Percentiles rank a stretch among this genome's conserved stretches.
phyloP scores from a whole-genome alignment of 2,113 vertebrate genomes.

The Zeus faber region DNA sequence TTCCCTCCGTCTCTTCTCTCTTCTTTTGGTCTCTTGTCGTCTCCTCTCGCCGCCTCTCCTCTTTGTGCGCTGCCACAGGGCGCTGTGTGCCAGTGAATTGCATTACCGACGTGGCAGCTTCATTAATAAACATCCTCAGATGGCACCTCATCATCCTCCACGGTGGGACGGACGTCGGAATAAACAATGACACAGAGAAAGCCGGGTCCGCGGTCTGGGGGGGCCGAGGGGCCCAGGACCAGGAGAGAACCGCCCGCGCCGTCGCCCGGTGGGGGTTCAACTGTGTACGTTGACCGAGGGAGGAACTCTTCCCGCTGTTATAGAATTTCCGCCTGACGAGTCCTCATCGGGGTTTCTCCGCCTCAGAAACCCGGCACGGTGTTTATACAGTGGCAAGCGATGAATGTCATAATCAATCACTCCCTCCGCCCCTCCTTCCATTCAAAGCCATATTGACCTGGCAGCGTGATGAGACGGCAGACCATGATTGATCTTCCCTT shows the following conservation, averaged over 20 bases:
- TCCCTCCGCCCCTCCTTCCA: constrained; percentile 14
- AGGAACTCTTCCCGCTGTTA: no score
- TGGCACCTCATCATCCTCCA: constrained; percentile 54
- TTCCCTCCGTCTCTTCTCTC: neutral
- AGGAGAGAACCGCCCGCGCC: no score
- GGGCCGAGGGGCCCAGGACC: no score
- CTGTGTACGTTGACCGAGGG: no score
- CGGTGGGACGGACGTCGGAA: no score
- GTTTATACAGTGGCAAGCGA: neutral
- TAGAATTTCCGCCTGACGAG: no score
- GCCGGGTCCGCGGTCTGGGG: no score
- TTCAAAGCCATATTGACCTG: constrained; percentile 36
- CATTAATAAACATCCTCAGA: constrained; percentile 81
- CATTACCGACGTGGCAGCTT: constrained; percentile 58
- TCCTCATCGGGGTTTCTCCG: no score
- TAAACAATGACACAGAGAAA: no score
- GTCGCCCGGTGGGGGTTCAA: no score
- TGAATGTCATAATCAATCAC: constrained; percentile 19
- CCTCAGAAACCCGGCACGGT: constrained; percentile 32
- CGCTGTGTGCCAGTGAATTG: constrained; percentile 52
- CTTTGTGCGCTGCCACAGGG: constrained; percentile 45
- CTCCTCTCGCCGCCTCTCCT: neutral
- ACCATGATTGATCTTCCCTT: constrained; percentile 39
- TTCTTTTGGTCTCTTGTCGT: neutral
- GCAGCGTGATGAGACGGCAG: constrained; percentile 28